These are phyloP conservation scores for Lasiurus borealis DNA, from an alignment of 2,113 vertebrate genomes.

Conservation along the genomic window DNA sequence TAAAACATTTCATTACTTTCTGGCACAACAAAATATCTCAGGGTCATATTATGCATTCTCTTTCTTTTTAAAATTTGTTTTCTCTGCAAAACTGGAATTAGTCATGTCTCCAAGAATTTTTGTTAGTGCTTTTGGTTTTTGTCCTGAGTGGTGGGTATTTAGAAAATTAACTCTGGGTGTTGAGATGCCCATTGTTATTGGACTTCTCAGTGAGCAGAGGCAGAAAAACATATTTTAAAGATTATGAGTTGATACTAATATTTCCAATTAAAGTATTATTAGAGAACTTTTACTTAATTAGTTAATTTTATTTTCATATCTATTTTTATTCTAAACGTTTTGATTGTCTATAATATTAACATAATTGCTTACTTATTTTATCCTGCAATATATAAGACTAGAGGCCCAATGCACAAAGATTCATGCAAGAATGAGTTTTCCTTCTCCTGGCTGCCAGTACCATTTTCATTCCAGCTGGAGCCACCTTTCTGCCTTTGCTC, in stretches of 20 bases:
- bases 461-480: no score
- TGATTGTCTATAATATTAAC: not conserved
- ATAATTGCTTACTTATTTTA: not conserved
- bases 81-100: constrained; percentile 16
- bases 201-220: not conserved
- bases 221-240: constrained; percentile 1
- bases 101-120: not conserved
- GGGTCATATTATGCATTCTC: not conserved
- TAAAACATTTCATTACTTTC: not conserved
- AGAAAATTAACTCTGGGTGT: not conserved
- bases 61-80: not conserved
- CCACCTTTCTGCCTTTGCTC: no score
- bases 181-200: not conserved
- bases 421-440: no score
- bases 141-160: not conserved
- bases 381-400: not conserved
- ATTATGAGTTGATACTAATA: not conserved
- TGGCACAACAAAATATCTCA: not conserved
- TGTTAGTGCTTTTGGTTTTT: not conserved
- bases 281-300: not conserved
- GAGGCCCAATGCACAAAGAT: no score
- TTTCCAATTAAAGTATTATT: constrained; percentile 23
- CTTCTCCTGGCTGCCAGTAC: no score
- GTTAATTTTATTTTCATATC: not conserved
- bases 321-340: constrained; percentile 13